These are phyloP conservation scores for Corythornis cristatus DNA, from an alignment of 2,113 vertebrate species.

Conservation along the genomic window DNA sequence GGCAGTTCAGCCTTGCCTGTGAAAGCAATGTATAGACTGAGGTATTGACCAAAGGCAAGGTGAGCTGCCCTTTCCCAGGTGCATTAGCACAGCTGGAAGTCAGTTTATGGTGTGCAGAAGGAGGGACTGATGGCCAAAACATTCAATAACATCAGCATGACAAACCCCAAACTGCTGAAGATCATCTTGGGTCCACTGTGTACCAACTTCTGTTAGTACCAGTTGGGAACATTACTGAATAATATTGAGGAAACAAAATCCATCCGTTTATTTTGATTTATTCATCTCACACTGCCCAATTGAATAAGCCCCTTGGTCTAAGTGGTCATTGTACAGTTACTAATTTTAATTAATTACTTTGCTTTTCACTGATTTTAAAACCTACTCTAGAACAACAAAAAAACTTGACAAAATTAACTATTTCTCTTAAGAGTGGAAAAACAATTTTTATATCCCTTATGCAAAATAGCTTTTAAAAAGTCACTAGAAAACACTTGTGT, in stretches of 20 bases:
- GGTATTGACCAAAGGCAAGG: neutral
- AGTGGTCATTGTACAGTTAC: neutral
- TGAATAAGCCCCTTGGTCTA: neutral
- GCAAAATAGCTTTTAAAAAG: neutral
- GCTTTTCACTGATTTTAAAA: neutral
- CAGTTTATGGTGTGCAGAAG: neutral
- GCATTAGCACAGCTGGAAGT: neutral
- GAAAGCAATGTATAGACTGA: neutral
- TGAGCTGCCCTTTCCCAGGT: neutral
- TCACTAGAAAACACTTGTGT: neutral
- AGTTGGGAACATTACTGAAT: neutral
- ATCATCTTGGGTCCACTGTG: neutral
- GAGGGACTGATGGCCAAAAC: neutral
- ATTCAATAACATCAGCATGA: neutral
- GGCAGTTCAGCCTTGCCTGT: neutral
- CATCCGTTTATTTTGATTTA: neutral
- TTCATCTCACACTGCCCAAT: neutral
- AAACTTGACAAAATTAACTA: neutral
- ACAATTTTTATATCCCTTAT: neutral
- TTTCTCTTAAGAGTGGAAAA: neutral
- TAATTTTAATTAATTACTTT: neutral
- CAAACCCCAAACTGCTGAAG: neutral
- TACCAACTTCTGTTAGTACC: neutral
- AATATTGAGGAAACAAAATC: neutral
- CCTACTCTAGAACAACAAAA: neutral